phyloP scores from a whole-genome alignment of 2,888 invertebrate genomes.

The Tenthredo notha region DNA sequence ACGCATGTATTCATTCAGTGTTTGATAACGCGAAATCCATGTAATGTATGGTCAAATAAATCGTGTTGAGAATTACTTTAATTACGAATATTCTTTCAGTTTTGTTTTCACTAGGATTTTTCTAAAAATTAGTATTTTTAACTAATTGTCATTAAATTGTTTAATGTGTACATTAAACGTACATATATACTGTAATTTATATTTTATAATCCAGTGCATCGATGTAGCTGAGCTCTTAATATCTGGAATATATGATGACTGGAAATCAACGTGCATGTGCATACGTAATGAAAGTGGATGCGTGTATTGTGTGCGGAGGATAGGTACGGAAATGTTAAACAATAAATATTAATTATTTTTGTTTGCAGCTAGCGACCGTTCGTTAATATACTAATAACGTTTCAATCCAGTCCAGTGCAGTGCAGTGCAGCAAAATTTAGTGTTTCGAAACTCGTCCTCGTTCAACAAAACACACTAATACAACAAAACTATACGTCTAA shows the following conservation, averaged over 20 bases:
- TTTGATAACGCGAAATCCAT: no score
- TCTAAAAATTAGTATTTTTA: background rate
- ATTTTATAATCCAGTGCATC: background rate
- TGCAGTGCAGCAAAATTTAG: background rate
- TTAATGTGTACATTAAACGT: background rate
- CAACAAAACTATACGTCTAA: conserved; percentile 17
- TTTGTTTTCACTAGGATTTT: no score
- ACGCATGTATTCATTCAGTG: no score
- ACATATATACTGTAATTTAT: background rate
- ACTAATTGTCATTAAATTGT: background rate
- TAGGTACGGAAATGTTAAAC: conserved; percentile 75
- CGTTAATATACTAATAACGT: conserved; percentile 36
- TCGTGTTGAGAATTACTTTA: no score
- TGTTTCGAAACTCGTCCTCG: conserved; percentile 16
- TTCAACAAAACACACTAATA: conserved; percentile 6
- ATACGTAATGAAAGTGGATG: background rate
- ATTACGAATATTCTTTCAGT: no score
- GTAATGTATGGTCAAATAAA: no score
- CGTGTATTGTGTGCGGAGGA: conserved; percentile 52
- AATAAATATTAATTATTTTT: conserved; percentile 79
- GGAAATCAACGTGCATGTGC: background rate
- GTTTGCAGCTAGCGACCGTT: conserved; percentile 68
- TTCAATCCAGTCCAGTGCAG: background rate
- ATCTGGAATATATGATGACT: background rate
- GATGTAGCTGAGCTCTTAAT: conserved; percentile 13